phyloP scores from a whole-genome alignment of 2,797 vertebrate genomes.

The Yasuhikotakia modesta region DNA sequence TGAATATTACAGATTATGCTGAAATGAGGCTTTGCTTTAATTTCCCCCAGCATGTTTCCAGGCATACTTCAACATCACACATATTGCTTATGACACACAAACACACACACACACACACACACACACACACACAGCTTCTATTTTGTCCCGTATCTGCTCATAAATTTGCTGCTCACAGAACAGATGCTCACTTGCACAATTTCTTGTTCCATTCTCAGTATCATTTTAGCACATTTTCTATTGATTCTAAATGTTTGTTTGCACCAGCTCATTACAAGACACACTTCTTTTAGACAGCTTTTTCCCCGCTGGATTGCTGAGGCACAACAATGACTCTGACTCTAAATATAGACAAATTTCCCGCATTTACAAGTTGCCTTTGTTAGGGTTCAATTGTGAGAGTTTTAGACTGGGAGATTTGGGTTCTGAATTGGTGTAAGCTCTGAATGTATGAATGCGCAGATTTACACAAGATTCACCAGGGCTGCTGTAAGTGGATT shows the following conservation, averaged over 20 bases:
- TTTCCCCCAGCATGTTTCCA: constrained; percentile 37
- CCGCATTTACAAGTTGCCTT: constrained; percentile 32
- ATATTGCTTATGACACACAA: constrained; percentile 34
- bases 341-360: constrained; percentile 48
- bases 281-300: constrained; percentile 52
- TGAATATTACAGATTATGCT: constrained; percentile 26
- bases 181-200: constrained; percentile 39
- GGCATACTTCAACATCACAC: constrained; percentile 33
- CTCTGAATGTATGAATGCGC: constrained; percentile 56
- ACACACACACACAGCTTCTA: constrained; percentile 28
- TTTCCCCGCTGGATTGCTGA: constrained; percentile 50
- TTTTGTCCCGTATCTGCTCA: constrained; percentile 35
- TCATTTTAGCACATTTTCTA: constrained; percentile 37
- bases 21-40: constrained; percentile 43
- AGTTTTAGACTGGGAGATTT: constrained; percentile 63
- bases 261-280: constrained; percentile 45
- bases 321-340: constrained; percentile 25
- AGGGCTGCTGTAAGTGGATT: constrained; percentile 35
- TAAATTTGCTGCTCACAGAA: constrained; percentile 31
- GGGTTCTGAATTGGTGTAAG: constrained; percentile 57
- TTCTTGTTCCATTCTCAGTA: constrained; percentile 26
- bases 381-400: constrained; percentile 57
- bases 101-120: constrained; percentile 24
- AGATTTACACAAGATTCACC: constrained; percentile 57
- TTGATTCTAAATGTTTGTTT: constrained; percentile 53